Percentiles rank a stretch among this genome's conserved stretches.
Evolutionary conservation across 1,140 invertebrate species (phyloP).

Genomic region (Protaetia brevitarsis): DNA sequence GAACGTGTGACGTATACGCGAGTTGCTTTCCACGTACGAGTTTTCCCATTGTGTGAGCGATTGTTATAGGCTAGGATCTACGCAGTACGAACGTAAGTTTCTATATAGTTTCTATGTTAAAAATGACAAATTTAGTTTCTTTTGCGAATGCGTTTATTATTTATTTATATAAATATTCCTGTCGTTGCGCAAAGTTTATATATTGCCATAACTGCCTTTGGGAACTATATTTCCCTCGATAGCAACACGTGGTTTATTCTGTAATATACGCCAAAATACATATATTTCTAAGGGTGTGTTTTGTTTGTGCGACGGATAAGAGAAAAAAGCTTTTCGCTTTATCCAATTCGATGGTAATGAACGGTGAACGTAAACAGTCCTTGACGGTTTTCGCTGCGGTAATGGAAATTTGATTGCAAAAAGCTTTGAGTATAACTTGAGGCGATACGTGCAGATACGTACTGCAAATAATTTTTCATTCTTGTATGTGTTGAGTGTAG

Average conservation of each 20-base stretch:
- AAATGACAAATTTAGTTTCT: no score
- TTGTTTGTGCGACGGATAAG: neutral
- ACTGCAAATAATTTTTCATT: no score
- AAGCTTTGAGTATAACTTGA: neutral
- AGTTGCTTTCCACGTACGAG: neutral
- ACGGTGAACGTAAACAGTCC: neutral
- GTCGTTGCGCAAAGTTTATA: neutral
- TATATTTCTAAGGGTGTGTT: no score
- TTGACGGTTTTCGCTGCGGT: neutral
- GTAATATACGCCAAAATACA: no score
- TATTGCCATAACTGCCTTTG: neutral
- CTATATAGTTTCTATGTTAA: neutral
- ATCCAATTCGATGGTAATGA: neutral
- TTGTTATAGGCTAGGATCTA: no score
- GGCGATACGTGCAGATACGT: no score
- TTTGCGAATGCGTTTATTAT: no score
- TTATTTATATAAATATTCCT: neutral
- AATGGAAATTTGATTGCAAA: neutral
- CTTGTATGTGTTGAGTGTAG: no score
- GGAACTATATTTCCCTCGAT: conserved; percentile 5
- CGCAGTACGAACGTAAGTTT: no score
- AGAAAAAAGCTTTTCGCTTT: neutral
- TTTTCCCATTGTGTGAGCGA: neutral
- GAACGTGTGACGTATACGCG: neutral
- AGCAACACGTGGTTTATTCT: conserved; percentile 8